Percentiles rank a stretch among this genome's conserved stretches.
phyloP scores from a whole-genome alignment of 2,113 vertebrate genomes.

The Tragelaphus buxtoni region DNA sequence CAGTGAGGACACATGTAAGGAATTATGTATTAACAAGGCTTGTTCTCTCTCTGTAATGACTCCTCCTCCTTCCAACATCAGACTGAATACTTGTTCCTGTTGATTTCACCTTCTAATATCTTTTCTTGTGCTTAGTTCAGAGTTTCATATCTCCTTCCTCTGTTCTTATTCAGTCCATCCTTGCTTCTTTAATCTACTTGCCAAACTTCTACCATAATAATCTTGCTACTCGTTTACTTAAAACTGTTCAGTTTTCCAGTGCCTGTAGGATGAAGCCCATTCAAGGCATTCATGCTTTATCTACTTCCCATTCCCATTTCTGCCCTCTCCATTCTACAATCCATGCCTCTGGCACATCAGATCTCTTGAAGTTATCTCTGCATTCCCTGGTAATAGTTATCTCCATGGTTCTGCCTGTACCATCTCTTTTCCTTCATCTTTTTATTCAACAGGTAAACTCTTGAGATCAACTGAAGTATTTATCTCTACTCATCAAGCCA shows the following conservation, averaged over 20 bases:
- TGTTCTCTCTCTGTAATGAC: neutral
- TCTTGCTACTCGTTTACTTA: neutral
- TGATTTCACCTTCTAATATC: neutral
- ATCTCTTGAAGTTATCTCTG: neutral
- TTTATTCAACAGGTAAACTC: neutral
- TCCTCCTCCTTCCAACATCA: neutral
- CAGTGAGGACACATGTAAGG: neutral
- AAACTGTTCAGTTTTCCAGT: neutral
- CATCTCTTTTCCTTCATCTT: neutral
- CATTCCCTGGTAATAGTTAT: neutral
- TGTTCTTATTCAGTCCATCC: neutral
- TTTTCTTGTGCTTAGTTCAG: neutral
- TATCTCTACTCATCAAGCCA: neutral
- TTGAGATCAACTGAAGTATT: neutral
- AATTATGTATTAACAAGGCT: neutral
- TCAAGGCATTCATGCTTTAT: neutral
- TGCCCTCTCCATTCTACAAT: rapidly evolving
- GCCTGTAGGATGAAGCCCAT: neutral
- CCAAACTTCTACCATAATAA: neutral
- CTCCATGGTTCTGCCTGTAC: neutral
- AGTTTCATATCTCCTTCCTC: neutral
- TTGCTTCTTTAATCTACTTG: neutral
- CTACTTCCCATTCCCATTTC: no score
- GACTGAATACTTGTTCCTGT: neutral
- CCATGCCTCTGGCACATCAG: no score